Percentiles rank a stretch among this genome's conserved stretches.
phyloP scores from a whole-genome alignment of 1,140 invertebrate species.

The Aphis craccivora region DNA sequence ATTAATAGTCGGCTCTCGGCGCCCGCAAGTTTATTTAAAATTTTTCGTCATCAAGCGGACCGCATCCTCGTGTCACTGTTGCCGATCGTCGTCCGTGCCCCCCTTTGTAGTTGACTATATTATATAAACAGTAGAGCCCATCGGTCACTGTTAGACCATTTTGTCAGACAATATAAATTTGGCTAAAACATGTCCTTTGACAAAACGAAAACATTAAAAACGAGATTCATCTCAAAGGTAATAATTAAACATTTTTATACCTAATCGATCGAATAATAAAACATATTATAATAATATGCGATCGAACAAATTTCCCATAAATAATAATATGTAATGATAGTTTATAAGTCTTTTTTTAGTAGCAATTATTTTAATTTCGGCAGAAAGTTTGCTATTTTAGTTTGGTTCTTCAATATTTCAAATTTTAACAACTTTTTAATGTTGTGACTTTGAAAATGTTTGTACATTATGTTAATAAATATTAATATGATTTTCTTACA shows the following conservation, averaged over 20 bases:
- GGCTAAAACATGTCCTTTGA: neutral
- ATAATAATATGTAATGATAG: no score
- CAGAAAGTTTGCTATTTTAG: neutral
- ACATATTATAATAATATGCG: neutral
- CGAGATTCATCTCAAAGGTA: neutral
- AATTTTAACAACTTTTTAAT: neutral
- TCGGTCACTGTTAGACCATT: neutral
- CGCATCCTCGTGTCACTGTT: neutral
- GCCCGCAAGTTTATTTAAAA: constrained; percentile 45
- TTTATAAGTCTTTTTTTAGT: neutral
- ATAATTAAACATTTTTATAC: neutral
- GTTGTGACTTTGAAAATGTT: no score
- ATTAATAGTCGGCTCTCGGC: constrained; percentile 35
- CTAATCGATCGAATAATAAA: neutral
- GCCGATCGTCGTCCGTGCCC: neutral
- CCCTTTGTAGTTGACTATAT: neutral
- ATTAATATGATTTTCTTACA: no score
- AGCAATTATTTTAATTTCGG: neutral
- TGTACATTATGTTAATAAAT: no score
- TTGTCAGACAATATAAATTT: constrained; percentile 13
- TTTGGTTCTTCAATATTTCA: neutral
- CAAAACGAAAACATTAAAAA: neutral
- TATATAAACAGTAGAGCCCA: neutral
- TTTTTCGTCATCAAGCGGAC: constrained; percentile 13
- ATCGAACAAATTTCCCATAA: neutral